These are phyloP conservation scores for Hemiprocne comata DNA, from an alignment of 2,113 vertebrate species.

Conservation along the genomic window DNA sequence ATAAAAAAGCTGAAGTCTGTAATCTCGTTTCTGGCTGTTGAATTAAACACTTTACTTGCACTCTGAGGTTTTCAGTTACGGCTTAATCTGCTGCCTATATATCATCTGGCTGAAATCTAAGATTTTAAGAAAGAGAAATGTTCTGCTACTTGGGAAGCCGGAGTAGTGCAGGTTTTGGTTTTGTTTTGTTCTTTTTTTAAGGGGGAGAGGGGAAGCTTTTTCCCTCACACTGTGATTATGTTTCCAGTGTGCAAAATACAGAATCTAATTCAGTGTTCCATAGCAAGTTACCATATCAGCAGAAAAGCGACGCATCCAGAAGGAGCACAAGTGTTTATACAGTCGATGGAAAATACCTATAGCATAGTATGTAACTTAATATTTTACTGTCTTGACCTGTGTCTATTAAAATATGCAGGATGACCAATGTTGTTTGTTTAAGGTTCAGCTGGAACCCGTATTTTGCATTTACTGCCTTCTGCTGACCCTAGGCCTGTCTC, in stretches of 20 bases:
- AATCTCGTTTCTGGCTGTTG: neutral
- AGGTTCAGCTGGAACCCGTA: neutral
- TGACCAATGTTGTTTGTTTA: neutral
- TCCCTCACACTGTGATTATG: rapidly evolving
- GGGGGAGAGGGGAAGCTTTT: neutral
- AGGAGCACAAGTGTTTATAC: neutral
- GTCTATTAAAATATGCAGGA: neutral
- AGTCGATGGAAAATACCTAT: neutral
- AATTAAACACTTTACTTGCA: neutral
- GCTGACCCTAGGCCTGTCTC: neutral
- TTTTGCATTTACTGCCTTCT: neutral
- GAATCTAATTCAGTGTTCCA: neutral
- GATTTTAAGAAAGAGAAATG: neutral
- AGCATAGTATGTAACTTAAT: neutral
- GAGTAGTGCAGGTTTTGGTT: neutral
- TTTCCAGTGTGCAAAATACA: neutral
- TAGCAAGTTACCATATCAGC: rapidly evolving
- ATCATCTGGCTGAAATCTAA: neutral
- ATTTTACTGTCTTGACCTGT: neutral
- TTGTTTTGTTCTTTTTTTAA: neutral
- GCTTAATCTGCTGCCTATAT: neutral
- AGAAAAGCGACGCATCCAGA: neutral
- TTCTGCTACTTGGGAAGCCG: neutral
- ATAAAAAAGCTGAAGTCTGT: neutral
- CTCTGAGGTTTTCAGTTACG: neutral